phyloP scores from a whole-genome alignment of 2,113 vertebrate genomes.

The Bagarius yarrelli region DNA sequence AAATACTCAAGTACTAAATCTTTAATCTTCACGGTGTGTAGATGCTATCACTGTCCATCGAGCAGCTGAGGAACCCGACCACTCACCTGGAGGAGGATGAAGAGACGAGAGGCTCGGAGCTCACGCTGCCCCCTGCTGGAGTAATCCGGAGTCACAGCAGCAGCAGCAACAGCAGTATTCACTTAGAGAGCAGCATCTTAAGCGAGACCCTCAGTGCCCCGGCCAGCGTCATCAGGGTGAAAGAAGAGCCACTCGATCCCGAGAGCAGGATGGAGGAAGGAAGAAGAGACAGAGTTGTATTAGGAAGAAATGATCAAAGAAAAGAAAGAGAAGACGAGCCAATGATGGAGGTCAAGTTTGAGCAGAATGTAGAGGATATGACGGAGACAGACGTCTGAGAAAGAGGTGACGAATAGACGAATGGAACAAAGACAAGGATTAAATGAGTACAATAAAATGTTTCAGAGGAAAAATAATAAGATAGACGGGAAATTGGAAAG shows the following conservation, averaged over 20 bases:
- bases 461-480: background rate
- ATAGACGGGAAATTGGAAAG: background rate
- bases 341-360: slow-evolving; percentile 8
- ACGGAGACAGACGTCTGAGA: slow-evolving; percentile 47
- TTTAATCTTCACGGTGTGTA: background rate
- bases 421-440: background rate
- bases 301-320: background rate
- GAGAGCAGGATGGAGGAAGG: slow-evolving; percentile 38
- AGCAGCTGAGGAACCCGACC: slow-evolving; percentile 45
- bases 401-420: background rate
- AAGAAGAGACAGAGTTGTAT: background rate
- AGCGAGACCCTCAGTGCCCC: background rate
- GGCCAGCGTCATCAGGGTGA: slow-evolving; percentile 36
- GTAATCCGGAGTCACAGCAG: slow-evolving; percentile 50
- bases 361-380: slow-evolving; percentile 36
- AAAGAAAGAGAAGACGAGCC: slow-evolving; percentile 27
- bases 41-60: slow-evolving; percentile 50
- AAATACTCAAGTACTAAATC: background rate
- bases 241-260: slow-evolving; percentile 40
- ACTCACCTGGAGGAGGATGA: slow-evolving; percentile 49
- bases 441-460: background rate
- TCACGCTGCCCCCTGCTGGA: slow-evolving; percentile 50
- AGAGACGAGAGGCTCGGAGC: slow-evolving; percentile 11
- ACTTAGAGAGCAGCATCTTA: background rate
- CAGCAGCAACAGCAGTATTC: slow-evolving; percentile 24